phyloP scores from a whole-genome alignment of 2,888 invertebrate genomes.

The Ephialtes manifestator region DNA sequence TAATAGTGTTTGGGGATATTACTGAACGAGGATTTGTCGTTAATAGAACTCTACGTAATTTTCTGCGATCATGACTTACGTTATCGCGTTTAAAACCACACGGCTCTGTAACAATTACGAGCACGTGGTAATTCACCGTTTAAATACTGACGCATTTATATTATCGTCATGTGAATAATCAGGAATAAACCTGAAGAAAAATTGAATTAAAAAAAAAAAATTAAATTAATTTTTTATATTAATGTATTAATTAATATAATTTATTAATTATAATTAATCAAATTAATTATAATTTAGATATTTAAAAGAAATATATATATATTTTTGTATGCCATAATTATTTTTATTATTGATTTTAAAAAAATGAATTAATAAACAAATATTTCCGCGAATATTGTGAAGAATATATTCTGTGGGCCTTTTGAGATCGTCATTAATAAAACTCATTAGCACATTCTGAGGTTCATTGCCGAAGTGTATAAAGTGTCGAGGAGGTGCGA shows the following conservation, averaged over 20 bases:
- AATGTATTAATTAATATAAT: too few relatives aligned
- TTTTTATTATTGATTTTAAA: neutral
- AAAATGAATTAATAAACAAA: neutral
- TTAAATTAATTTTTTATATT: too few relatives aligned
- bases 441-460: slow-evolving; percentile 19
- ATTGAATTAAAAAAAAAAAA: neutral
- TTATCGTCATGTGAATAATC: neutral
- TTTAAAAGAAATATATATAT: neutral
- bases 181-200: neutral
- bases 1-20: slow-evolving; percentile 40
- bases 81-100: neutral
- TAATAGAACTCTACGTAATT: neutral
- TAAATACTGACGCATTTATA: slow-evolving; percentile 11
- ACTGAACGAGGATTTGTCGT: neutral
- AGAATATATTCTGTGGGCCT: neutral
- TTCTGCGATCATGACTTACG: neutral
- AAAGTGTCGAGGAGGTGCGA: slow-evolving; percentile 19
- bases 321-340: neutral
- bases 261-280: too few relatives aligned
- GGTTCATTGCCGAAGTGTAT: neutral
- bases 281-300: too few relatives aligned
- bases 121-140: neutral
- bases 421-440: slow-evolving; percentile 15
- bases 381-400: neutral
- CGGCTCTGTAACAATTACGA: neutral